phyloP scores from a whole-genome alignment of 2,888 invertebrate species.

The Ellobium chinense region DNA sequence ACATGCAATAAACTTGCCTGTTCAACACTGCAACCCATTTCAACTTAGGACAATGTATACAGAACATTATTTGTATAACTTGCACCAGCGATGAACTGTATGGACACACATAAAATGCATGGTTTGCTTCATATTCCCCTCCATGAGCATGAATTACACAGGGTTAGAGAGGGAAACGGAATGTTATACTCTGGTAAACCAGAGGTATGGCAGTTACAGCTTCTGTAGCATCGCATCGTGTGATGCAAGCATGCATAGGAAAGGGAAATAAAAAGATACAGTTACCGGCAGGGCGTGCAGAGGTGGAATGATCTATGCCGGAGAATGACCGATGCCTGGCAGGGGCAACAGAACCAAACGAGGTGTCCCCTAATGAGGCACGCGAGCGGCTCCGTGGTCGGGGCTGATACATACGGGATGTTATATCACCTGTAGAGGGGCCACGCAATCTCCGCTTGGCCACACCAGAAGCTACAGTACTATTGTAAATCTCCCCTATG shows the following conservation, averaged over 20 bases:
- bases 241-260: slow-evolving; percentile 43
- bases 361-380: slow-evolving; percentile 40
- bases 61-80: too few relatives aligned
- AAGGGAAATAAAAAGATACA: slow-evolving; percentile 12
- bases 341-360: slow-evolving; percentile 45
- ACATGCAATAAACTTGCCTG: too few relatives aligned
- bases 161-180: slow-evolving; percentile 21
- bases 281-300: slow-evolving; percentile 35
- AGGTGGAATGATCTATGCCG: slow-evolving; percentile 25
- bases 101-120: too few relatives aligned
- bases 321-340: slow-evolving; percentile 23
- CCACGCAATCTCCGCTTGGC: slow-evolving; percentile 17
- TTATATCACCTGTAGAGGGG: slow-evolving; percentile 6
- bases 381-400: slow-evolving; percentile 13
- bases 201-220: slow-evolving; percentile 19
- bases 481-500: slow-evolving; percentile 32
- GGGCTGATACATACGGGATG: slow-evolving; percentile 39
- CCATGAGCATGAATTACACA: not conserved
- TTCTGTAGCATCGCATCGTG: slow-evolving; percentile 1
- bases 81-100: too few relatives aligned
- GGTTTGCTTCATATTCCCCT: not conserved
- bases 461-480: slow-evolving; percentile 34
- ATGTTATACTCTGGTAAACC: slow-evolving; percentile 1
- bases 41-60: too few relatives aligned
- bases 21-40: too few relatives aligned